Base-by-base conservation (phyloP, 2,888 invertebrate species). In the Papilio demoleus region DNA sequence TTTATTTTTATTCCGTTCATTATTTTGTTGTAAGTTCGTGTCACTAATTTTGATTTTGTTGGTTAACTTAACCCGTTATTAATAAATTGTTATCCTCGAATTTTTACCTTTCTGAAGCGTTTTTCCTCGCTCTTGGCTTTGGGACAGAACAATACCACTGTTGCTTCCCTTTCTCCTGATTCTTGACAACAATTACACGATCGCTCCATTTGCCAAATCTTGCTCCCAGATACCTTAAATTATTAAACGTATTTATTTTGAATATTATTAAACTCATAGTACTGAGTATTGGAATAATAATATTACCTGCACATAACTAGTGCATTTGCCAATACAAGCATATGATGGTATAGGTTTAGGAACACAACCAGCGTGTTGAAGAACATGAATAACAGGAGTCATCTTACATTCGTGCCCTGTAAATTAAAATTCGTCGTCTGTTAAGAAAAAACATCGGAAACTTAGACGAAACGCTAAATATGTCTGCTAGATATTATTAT, bases 111-210 rank as follows among this genome's bases (percentile, higher is more conserved):
- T 83, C 96, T 94, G 80, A 97, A 96, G 88, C 96, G 96, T 64
- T 96, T 94, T 79, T 97, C 97, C 72, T 97, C 97, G 70, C 94
- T 95, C 81, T 96, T 96, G 14, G 97, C 97, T 85, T 97, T 97
- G 1, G 98, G 98, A 81, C 98, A 98, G 84, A 96, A 96, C 34
- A 98, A 88, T 8, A 97, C 96, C 11, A 98, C 97, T 19, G 96
- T 95, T 1, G 98, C 98, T 87, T 98, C 98, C 74, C 98, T 93
- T 89, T 98, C 97, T 3, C 97, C 97, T 75, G 97, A 97, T 85
- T 98, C 98, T 87, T 98, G 98, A 82, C 98, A 98, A 85, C 98
- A 98, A 95, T 97, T 98, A 82, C 98, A 98, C 0, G 97, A 97
- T 34, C 98, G 93, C 87, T 98, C 98, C 96, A 98, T 97, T 94